Evolutionary conservation across 2,888 invertebrate genomes (phyloP), one percentile per base, ranked within the genome.

Genomic region (Geotrupes spiniger): DNA sequence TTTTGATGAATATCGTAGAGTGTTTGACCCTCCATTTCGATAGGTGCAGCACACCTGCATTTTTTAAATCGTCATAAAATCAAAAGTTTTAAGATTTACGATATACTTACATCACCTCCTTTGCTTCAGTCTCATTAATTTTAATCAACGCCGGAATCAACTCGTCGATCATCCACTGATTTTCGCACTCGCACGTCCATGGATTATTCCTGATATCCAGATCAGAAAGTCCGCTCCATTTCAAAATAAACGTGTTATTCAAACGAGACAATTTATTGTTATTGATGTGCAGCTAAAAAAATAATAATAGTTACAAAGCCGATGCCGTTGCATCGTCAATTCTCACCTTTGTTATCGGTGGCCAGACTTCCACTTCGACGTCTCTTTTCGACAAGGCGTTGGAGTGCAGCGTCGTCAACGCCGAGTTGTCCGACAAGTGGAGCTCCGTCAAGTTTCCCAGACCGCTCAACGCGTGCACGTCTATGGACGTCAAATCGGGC

Each of bases 131-230:
- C 1, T 67, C 65, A 0, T 73, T 69, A 28, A 72, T 73, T 11
- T 65, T 66, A 2, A 78, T 73, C 1, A 84, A 76, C 11, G 77
- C 65, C 0, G 78, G 77, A 36, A 82, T 78, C 37, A 89, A 69
- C n/a, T 77, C 72, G 25, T 82, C 78, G 10, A 89, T 81, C 72
- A 92, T 78, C 82, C 87, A 87, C 62, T 87, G 84, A 49, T 90
- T 89, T 51, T 83, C 78, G 62, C 87, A 88, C 66, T 90, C 89
- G 64, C 92, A 92, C 16, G 79, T 74, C 84, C 82, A 92, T 0
- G 86, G 84, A 67, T 92, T 92, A 60, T 79, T 78, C 26, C 80
- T 78, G 5, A 92, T 76, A 56, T 88, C 83, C 40, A 92, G 67
- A 40, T 76, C 75, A 17, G 78, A 74, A 10, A 92, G 66, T 17